These are phyloP conservation scores for Plodia interpunctella DNA, from an alignment of 1,140 invertebrate species.

Conservation along the genomic window DNA sequence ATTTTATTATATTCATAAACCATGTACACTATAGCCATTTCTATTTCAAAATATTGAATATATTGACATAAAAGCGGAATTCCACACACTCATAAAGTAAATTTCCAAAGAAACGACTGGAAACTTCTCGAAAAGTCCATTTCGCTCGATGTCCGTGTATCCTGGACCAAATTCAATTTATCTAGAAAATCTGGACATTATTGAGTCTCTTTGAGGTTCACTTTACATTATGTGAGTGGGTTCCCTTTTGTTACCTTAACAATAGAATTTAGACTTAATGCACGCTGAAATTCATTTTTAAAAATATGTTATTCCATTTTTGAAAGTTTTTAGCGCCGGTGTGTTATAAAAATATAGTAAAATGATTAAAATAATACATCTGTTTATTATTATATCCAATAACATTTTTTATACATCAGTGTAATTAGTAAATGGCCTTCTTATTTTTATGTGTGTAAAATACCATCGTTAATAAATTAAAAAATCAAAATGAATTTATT, in stretches of 20 bases:
- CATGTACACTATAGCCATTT: not conserved
- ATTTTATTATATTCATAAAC: not conserved
- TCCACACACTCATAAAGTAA: not conserved
- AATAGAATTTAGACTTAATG: not conserved
- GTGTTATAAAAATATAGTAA: too few species aligned
- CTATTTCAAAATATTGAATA: not conserved
- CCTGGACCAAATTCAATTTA: conserved; percentile 23
- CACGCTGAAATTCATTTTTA: too few species aligned
- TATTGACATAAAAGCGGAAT: not conserved
- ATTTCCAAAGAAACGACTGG: not conserved
- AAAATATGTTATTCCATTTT: too few species aligned
- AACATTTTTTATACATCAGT: too few species aligned
- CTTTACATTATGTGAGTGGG: conserved; percentile 21
- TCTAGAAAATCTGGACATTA: conserved; percentile 16
- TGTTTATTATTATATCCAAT: too few species aligned
- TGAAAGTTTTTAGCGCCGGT: too few species aligned
- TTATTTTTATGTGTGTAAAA: too few species aligned
- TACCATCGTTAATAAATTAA: too few species aligned
- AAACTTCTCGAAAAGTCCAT: conserved; percentile 16
- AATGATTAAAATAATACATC: too few species aligned
- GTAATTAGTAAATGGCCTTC: too few species aligned
- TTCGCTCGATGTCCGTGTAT: conserved; percentile 5
- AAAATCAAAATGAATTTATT: too few species aligned
- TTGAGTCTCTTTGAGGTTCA: conserved; percentile 28
- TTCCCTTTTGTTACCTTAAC: not conserved